These are phyloP conservation scores for Scolopax bukidnonensis DNA, from an alignment of 2,797 vertebrate genomes.

Conservation along the genomic window DNA sequence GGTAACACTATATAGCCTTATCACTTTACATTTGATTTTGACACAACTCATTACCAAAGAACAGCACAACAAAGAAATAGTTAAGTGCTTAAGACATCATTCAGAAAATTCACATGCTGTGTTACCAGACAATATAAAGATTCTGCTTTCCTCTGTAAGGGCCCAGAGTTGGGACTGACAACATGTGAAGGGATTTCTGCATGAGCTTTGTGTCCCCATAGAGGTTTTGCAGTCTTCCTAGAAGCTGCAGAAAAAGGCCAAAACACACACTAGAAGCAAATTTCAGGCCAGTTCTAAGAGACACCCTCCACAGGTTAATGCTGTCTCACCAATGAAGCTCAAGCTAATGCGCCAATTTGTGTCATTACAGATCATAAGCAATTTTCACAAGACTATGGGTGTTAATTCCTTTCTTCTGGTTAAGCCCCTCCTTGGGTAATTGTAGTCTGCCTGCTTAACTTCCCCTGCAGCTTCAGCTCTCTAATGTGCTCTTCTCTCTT, in stretches of 20 bases:
- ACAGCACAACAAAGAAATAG: not conserved
- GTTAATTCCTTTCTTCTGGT: slow-evolving; percentile 50
- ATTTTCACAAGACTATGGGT: slow-evolving; percentile 52
- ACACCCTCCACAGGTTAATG: not conserved
- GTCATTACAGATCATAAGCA: slow-evolving; percentile 40
- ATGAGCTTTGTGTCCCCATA: fast-evolving
- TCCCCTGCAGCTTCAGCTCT: slow-evolving; percentile 26
- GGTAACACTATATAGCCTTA: not conserved
- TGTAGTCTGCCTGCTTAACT: slow-evolving; percentile 24
- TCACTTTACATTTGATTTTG: not conserved
- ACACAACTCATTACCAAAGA: not conserved
- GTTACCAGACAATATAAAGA: not conserved
- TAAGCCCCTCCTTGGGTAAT: slow-evolving; percentile 10
- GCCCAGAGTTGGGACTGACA: not conserved
- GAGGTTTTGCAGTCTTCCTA: not conserved
- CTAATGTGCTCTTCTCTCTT: not conserved
- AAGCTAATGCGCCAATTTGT: not conserved
- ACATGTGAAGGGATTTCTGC: not conserved
- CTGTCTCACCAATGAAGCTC: not conserved
- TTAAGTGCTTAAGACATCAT: not conserved
- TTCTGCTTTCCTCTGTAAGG: not conserved
- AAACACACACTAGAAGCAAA: not conserved
- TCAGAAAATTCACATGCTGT: not conserved
- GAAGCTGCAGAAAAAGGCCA: not conserved
- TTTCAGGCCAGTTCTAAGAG: not conserved